Conservation (phyloP, 1,140 invertebrate genomes). For the Choristoneura fumiferana region DNA sequence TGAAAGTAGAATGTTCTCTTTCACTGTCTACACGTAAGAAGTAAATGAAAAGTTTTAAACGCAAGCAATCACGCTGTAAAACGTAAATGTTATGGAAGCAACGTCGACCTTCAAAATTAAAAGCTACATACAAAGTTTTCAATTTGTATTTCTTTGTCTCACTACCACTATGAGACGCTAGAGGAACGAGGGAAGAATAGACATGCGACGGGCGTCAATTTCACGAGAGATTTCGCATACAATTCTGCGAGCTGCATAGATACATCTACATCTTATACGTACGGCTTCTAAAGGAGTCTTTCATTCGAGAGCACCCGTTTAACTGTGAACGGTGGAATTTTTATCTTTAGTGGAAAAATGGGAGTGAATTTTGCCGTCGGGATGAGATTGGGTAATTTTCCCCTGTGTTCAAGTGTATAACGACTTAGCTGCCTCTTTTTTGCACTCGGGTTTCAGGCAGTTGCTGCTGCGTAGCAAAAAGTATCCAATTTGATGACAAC, state of each 20-base stretch:
- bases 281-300: conserved; percentile 15
- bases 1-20: too few relatives aligned
- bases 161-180: conserved; percentile 27
- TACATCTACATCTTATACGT: conserved; percentile 8
- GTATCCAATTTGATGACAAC: not conserved
- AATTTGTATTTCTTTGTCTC: conserved; percentile 39
- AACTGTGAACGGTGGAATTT: conserved; percentile 16
- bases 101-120: too few relatives aligned
- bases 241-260: conserved; percentile 40
- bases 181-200: conserved; percentile 38
- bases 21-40: too few relatives aligned
- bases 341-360: conserved; percentile 19
- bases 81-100: too few relatives aligned
- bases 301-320: conserved; percentile 15
- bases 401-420: conserved; percentile 19
- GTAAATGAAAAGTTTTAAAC: too few relatives aligned
- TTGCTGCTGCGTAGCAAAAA: not conserved
- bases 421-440: conserved; percentile 13
- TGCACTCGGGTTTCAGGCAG: conserved; percentile 4
- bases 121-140: conserved; percentile 21
- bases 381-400: conserved; percentile 18
- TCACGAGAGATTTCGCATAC: conserved; percentile 63
- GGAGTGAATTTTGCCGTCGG: conserved; percentile 18
- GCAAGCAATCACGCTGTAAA: too few relatives aligned
- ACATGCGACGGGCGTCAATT: conserved; percentile 56